These are phyloP conservation scores for Philonicus albiceps DNA, from an alignment of 2,888 invertebrate species.

Conservation along the genomic window DNA sequence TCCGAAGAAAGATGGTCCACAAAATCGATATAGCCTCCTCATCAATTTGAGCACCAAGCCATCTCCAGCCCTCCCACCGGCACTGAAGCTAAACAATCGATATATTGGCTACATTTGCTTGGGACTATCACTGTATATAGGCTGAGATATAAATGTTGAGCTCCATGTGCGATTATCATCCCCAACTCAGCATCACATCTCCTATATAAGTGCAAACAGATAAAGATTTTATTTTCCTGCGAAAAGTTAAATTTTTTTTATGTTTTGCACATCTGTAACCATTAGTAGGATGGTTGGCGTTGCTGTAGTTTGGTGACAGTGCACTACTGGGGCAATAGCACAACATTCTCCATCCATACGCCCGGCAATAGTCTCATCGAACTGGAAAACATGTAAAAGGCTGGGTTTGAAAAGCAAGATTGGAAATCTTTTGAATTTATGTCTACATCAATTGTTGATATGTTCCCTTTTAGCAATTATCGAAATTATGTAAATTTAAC, in stretches of 20 bases:
- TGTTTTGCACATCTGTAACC: neutral
- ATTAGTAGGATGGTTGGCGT: neutral
- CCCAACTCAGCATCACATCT: neutral
- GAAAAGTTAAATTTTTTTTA: slow-evolving; percentile 9
- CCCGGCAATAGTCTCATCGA: slow-evolving; percentile 18
- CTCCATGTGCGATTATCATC: slow-evolving; percentile 2
- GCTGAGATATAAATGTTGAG: slow-evolving; percentile 5
- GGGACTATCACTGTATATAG: neutral
- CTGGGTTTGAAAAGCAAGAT: slow-evolving; percentile 43
- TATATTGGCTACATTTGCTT: neutral
- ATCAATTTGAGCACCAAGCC: neutral
- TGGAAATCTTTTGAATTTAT: slow-evolving; percentile 44
- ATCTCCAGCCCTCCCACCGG: neutral
- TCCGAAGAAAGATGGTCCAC: slow-evolving; percentile 9
- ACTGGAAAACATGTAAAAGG: slow-evolving; percentile 46
- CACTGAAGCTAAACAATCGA: neutral
- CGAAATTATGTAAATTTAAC: slow-evolving; percentile 45
- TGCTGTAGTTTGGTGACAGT: neutral
- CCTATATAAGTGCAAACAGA: neutral
- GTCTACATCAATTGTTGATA: slow-evolving; percentile 22
- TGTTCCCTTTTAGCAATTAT: slow-evolving; percentile 43
- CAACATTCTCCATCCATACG: slow-evolving; percentile 7
- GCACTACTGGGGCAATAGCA: neutral
- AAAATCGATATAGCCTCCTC: slow-evolving; percentile 40
- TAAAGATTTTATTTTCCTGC: slow-evolving; percentile 28